Percentiles rank a stretch among this genome's conserved stretches.
phyloP scores from a whole-genome alignment of 2,797 vertebrate genomes.

The Darevskia mixta region DNA sequence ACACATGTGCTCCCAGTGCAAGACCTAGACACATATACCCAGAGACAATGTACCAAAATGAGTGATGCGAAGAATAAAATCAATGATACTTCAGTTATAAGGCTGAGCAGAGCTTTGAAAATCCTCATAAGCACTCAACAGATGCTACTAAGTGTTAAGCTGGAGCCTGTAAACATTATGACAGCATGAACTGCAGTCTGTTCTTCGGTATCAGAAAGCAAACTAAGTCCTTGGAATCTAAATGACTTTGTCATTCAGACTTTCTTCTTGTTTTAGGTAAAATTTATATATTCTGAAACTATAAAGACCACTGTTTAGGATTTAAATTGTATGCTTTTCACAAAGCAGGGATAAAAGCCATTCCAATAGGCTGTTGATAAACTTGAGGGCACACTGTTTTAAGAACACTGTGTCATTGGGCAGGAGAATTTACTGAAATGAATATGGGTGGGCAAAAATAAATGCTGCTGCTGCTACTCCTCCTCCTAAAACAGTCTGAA shows the following conservation, averaged over 20 bases:
- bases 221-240: constrained; percentile 54
- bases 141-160: constrained; percentile 61
- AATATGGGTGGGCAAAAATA: neutral
- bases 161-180: constrained; percentile 62
- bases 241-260: constrained; percentile 51
- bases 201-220: constrained; percentile 62
- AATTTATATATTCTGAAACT: constrained; percentile 45
- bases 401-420: neutral
- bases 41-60: constrained; percentile 31
- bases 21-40: neutral
- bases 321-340: constrained; percentile 28
- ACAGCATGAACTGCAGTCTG: constrained; percentile 59
- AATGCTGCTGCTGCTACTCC: neutral
- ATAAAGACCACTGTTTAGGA: constrained; percentile 28
- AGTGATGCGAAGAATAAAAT: constrained; percentile 45
- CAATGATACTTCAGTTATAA: constrained; percentile 39
- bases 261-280: constrained; percentile 49
- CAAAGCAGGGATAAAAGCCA: constrained; percentile 4
- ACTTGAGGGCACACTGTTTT: neutral
- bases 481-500: neutral
- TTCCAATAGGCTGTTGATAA: neutral
- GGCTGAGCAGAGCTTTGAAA: constrained; percentile 53
- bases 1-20: neutral
- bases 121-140: constrained; percentile 59
- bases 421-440: neutral